phyloP scores from a whole-genome alignment of 2,113 vertebrate species.

The Glareola pratincola region DNA sequence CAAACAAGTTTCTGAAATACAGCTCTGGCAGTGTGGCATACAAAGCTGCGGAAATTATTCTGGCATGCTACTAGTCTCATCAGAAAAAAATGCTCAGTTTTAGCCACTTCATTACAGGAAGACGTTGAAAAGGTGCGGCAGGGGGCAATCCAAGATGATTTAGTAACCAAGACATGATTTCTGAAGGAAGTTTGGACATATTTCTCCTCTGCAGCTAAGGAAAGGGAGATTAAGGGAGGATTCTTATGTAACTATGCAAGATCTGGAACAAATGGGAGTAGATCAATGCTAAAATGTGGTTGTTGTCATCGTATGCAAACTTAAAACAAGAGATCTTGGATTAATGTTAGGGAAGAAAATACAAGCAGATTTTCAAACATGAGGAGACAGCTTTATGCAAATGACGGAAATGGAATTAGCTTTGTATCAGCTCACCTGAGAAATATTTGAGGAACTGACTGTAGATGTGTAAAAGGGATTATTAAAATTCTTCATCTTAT shows the following conservation, averaged over 20 bases:
- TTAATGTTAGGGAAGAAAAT: background rate
- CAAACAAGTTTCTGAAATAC: slow-evolving; percentile 16
- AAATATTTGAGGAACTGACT: background rate
- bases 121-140: background rate
- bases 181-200: background rate
- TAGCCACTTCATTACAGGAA: background rate
- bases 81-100: background rate
- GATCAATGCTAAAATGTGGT: background rate
- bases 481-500: background rate
- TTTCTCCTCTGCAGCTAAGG: background rate
- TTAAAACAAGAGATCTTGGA: background rate
- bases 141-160: background rate
- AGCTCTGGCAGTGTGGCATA: background rate
- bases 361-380: background rate
- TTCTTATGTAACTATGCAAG: background rate
- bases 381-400: background rate
- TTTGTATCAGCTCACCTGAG: background rate
- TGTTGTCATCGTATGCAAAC: background rate
- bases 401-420: background rate
- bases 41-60: slow-evolving; percentile 29
- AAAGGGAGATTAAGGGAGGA: background rate
- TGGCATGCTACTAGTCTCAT: background rate
- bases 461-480: background rate
- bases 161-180: background rate
- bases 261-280: background rate